Evolutionary conservation across 2,888 invertebrate genomes (phyloP), one percentile per base, ranked within the genome.

Genomic region (Andrena fulva): DNA sequence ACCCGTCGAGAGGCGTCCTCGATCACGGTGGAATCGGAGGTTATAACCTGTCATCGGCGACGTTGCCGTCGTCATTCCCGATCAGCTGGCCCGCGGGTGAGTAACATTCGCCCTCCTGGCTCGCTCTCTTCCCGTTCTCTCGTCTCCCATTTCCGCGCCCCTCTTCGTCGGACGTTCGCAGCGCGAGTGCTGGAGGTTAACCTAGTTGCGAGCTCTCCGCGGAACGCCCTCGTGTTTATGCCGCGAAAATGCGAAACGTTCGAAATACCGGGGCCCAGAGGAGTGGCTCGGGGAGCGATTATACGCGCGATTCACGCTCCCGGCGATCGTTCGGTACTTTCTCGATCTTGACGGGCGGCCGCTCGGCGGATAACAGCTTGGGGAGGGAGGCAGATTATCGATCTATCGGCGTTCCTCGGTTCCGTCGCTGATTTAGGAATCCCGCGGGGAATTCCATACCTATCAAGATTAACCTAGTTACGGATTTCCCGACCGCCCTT

Each of bases 141-240:
- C 56, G 54, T 33, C 48, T 1, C 33, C 10, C n/a, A 31, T 10
- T 16, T n/a, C 27, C 60, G 7, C 52, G 52, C 20, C 52, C 20
- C 52, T 52, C 52, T n/a, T 16, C n/a, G 24, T 5, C 10, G n/a
- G 35, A 50, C 35, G 42, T 71, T 29, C 29, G 29, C 59, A 16
- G 12, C 42, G 67, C 52, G 50, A 54, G 66, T 62, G 50, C 52
- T 48, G 33, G 16, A 56, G 56, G 78, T 72, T 84, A 84, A 84
- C 84, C 84, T 84, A 84, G 82, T 84, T 84, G 82, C 72, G 35
- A 48, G 62, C 64, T 52, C 67, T 54, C 66, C 71, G 71, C 35
- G 64, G 63, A 78, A 82, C 82, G 78, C 20, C 84, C 78, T 76
- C 84, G 84, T 84, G 84, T 84, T 84, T 84, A 84, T 84, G 78